Evolutionary conservation across 2,888 invertebrate species (phyloP).

Genomic region (Encarsia formosa): DNA sequence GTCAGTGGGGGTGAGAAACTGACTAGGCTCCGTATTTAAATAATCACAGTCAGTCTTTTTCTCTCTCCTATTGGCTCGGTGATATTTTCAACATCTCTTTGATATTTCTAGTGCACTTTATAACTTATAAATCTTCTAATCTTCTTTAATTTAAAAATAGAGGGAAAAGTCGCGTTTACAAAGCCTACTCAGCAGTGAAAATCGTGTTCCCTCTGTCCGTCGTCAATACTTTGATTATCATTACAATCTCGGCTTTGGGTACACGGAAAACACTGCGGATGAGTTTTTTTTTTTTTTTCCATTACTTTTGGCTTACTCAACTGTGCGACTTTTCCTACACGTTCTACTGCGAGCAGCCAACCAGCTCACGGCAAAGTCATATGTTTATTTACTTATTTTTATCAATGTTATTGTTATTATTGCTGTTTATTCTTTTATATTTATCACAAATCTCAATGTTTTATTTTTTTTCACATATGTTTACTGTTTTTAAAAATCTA

Average conservation of each 20-base stretch:
- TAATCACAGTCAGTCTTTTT: slow-evolving; percentile 68
- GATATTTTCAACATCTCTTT: slow-evolving; percentile 43
- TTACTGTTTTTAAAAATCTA: neutral
- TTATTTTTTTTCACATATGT: neutral
- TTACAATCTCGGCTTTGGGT: slow-evolving; percentile 44
- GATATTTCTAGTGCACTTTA: neutral
- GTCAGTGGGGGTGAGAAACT: slow-evolving; percentile 64
- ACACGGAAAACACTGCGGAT: slow-evolving; percentile 49
- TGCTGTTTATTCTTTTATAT: neutral
- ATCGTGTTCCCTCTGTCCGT: slow-evolving; percentile 49
- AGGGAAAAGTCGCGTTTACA: neutral
- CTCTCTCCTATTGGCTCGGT: slow-evolving; percentile 70
- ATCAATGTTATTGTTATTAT: no score
- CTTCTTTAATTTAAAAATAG: neutral
- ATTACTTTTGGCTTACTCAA: slow-evolving; percentile 31
- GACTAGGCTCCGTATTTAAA: slow-evolving; percentile 58
- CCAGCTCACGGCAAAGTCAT: neutral
- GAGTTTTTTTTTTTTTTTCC: slow-evolving; percentile 32
- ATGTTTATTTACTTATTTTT: neutral
- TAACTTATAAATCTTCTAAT: neutral
- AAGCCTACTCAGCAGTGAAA: slow-evolving; percentile 47
- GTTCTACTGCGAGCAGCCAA: no score
- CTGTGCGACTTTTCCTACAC: slow-evolving; percentile 21
- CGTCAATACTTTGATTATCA: slow-evolving; percentile 4
- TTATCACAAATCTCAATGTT: neutral